A percentile compares a stretch with the other conserved stretches of the same genome.
Conservation (phyloP, 2,113 vertebrate species). For the Oophaga pumilio region DNA sequence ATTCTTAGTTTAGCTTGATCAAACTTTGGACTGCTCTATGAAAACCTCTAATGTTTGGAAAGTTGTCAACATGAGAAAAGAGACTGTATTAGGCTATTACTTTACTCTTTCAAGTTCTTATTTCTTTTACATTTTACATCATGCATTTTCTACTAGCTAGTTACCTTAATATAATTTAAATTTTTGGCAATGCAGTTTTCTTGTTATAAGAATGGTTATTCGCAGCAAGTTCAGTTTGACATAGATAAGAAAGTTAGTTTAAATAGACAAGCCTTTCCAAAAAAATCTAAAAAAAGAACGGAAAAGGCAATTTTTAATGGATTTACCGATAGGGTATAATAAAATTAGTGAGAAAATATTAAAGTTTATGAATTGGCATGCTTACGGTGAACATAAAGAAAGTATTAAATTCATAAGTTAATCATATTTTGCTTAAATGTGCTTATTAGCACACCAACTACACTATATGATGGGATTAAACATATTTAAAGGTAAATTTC, state of each 20-base stretch:
- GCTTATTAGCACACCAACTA: not conserved
- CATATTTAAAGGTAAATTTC: not conserved
- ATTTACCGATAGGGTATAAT: not conserved
- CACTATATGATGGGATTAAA: not conserved
- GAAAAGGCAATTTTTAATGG: not conserved
- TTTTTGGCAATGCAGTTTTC: not conserved
- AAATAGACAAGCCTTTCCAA: not conserved
- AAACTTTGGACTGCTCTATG: not conserved
- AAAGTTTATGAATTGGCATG: conserved; percentile 1
- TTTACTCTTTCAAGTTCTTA: not conserved
- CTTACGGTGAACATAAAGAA: not conserved
- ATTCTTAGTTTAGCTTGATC: no score
- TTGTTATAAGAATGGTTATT: not conserved
- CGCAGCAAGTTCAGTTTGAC: not conserved
- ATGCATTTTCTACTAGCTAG: not conserved
- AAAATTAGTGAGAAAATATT: not conserved
- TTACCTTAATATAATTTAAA: not conserved
- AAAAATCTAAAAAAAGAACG: not conserved
- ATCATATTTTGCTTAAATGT: not conserved
- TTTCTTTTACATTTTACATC: not conserved
- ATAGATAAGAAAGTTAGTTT: not conserved
- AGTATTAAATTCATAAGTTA: not conserved
- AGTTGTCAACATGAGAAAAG: not conserved
- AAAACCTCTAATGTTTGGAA: not conserved
- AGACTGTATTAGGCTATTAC: not conserved